Evolutionary conservation across 2,888 invertebrate species (phyloP).

Genomic region (Stegophylla sp.): DNA sequence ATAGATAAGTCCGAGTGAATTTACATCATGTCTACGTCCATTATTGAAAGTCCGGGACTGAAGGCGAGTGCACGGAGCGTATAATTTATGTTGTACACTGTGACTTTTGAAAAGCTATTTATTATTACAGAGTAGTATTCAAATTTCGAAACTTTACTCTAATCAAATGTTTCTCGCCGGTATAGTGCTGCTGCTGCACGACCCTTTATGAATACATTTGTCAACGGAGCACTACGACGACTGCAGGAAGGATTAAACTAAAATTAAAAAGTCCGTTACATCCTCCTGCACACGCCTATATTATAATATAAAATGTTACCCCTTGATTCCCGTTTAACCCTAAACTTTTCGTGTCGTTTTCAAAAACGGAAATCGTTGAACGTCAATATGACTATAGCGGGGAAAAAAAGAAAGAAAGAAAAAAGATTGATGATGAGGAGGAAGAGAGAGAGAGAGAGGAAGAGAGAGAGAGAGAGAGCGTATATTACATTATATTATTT

Average conservation of each 20-base stretch:
- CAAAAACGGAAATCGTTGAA: conserved; percentile 4
- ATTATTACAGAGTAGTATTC: conserved; percentile 26
- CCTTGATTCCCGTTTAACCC: neutral
- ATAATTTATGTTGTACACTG: conserved; percentile 19
- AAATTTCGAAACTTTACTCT: conserved; percentile 38
- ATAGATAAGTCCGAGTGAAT: neutral
- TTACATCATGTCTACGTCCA: neutral
- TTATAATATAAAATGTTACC: neutral
- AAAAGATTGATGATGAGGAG: neutral
- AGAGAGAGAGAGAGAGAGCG: neutral
- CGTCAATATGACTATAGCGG: too few species aligned
- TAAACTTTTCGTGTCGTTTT: neutral
- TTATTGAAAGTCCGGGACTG: neutral
- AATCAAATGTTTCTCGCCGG: conserved; percentile 34
- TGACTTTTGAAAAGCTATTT: conserved; percentile 42
- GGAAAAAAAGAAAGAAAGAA: neutral
- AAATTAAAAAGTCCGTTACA: conserved; percentile 24
- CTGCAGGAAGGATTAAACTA: conserved; percentile 16
- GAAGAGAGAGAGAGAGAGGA: neutral
- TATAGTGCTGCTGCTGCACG: neutral
- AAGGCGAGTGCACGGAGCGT: conserved; percentile 4
- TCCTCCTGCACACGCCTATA: neutral
- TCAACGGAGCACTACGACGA: too few species aligned
- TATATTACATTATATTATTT: too few species aligned
- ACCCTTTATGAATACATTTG: conserved; percentile 29